Conservation (phyloP, 2,113 vertebrate genomes). For the Nerophis lumbriciformis region DNA sequence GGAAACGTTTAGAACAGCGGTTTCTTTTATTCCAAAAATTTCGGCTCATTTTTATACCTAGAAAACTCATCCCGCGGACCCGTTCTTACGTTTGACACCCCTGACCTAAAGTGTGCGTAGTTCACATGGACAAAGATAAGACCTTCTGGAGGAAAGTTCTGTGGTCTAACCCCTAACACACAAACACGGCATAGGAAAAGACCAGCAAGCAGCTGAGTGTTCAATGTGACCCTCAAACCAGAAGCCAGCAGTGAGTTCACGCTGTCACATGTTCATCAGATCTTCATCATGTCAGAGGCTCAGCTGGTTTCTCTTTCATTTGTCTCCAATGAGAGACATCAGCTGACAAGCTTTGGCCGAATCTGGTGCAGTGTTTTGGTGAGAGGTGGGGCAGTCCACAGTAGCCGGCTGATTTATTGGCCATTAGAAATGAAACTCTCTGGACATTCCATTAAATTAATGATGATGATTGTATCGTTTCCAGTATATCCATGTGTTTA, state of each 20-base stretch:
- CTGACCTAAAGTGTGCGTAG: too few relatives aligned
- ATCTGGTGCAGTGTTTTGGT: slow-evolving; percentile 46
- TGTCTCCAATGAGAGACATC: slow-evolving; percentile 52
- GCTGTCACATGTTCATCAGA: slow-evolving; percentile 31
- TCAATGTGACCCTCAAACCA: slow-evolving; percentile 51
- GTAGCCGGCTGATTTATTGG: slow-evolving; percentile 54
- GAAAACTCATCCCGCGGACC: too few relatives aligned
- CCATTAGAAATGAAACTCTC: background rate
- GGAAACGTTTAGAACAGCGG: too few relatives aligned
- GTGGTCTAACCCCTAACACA: slow-evolving; percentile 28
- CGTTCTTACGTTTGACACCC: too few relatives aligned
- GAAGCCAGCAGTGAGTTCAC: slow-evolving; percentile 33
- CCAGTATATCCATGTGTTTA: too few relatives aligned
- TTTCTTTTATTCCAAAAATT: too few relatives aligned
- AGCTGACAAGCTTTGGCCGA: slow-evolving; percentile 56
- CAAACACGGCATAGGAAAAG: slow-evolving; percentile 38
- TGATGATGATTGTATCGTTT: too few relatives aligned
- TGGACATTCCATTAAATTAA: too few relatives aligned
- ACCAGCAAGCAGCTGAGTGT: slow-evolving; percentile 51
- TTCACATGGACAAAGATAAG: too few relatives aligned
- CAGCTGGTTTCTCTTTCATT: slow-evolving; percentile 28
- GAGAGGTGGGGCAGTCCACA: slow-evolving; percentile 39
- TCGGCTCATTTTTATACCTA: too few relatives aligned
- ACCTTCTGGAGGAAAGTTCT: too few relatives aligned
- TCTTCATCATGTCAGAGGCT: slow-evolving; percentile 19